phyloP scores from a whole-genome alignment of 2,113 vertebrate species.

The Nycticorax nycticorax region DNA sequence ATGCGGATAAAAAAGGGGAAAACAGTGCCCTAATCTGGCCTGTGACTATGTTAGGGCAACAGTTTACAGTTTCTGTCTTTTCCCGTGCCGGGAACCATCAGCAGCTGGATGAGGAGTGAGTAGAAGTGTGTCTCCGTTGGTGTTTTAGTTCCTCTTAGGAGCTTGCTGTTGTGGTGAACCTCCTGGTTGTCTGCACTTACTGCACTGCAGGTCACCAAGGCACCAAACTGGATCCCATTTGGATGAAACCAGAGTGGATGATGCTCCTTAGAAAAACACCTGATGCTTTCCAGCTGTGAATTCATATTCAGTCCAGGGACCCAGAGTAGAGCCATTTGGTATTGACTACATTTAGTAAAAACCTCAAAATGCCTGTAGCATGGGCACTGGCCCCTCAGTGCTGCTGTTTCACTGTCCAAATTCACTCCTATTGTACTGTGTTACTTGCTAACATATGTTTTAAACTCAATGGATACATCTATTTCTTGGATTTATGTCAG shows the following conservation, averaged over 20 bases:
- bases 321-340: neutral
- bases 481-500: neutral
- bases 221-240: neutral
- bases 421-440: fast-evolving
- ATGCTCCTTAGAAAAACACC: neutral
- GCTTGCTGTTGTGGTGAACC: neutral
- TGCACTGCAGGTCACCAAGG: neutral
- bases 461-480: no score
- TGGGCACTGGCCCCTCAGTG: neutral
- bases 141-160: neutral
- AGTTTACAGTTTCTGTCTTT: neutral
- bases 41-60: neutral
- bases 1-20: neutral
- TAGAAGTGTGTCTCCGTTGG: neutral
- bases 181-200: neutral
- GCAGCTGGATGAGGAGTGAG: neutral
- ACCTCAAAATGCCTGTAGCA: neutral
- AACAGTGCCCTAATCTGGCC: neutral
- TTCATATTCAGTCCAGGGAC: neutral
- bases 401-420: neutral
- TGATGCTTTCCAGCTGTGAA: neutral
- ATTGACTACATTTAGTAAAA: neutral
- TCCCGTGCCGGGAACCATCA: neutral
- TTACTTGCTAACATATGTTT: neutral
- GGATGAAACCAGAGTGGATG: neutral